A percentile compares a stretch with the other conserved stretches of the same genome.
Evolutionary conservation across 2,797 vertebrate species (phyloP).

Genomic region (Sebastes baramenuke): DNA sequence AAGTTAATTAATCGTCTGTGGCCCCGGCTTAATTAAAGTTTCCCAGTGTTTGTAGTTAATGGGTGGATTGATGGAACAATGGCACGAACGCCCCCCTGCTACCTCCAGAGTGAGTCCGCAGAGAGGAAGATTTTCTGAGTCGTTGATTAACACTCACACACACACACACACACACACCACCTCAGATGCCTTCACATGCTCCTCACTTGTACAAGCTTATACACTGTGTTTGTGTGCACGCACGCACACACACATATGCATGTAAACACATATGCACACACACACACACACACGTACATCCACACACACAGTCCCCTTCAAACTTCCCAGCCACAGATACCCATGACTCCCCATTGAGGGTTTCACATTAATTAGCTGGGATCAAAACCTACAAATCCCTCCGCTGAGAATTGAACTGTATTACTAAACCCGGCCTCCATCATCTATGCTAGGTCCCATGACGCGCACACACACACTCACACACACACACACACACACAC

Average conservation of each 20-base stretch:
- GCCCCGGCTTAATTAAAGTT: conserved; percentile 76
- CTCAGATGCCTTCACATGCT: background rate
- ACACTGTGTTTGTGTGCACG: background rate
- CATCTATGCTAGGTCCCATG: conserved; percentile 44
- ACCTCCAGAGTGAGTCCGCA: conserved; percentile 47
- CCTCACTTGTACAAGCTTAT: background rate
- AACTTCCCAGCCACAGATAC: conserved; percentile 59
- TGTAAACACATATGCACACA: background rate
- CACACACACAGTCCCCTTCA: conserved; percentile 53
- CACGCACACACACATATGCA: background rate
- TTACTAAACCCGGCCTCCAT: conserved; percentile 57
- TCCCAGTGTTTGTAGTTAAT: conserved; percentile 76
- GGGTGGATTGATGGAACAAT: conserved; percentile 72
- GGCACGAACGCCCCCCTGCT: conserved; percentile 36
- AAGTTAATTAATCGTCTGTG: conserved; percentile 79
- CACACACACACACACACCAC: background rate
- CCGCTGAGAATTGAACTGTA: conserved; percentile 63
- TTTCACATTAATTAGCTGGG: conserved; percentile 78
- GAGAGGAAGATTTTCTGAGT: conserved; percentile 47
- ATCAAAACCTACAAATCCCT: conserved; percentile 75
- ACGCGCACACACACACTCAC: conserved; percentile 31
- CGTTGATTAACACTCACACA: conserved; percentile 36
- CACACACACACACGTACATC: conserved; percentile 7
- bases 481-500: background rate
- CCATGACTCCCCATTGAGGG: conserved; percentile 62